Base-by-base conservation (phyloP, 2,888 invertebrate species). In the Tipula unca region DNA sequence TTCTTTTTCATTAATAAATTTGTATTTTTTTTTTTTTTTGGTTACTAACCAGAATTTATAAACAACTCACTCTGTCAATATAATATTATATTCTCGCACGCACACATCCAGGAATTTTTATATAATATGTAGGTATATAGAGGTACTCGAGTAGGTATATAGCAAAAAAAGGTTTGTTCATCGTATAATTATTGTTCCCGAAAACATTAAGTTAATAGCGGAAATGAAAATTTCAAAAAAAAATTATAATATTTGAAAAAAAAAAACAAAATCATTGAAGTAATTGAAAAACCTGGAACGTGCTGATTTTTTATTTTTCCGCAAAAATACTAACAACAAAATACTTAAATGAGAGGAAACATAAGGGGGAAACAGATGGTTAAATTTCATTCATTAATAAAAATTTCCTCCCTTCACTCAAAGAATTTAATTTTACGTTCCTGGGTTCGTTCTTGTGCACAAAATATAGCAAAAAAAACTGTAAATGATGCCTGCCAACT, bases 261-360 rank as follows among this genome's bases (percentile, higher is more conserved):
- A 25, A 20, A 54, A 54, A n/a, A 48, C 2, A 48, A 48, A 69
- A 69, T 1, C 4, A 25, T 69, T 69, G 25, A 69, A 69, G 69
- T 69, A 69, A 69, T 69, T 69, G 69, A 69, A 69, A 69, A 69
- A 69, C 69, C 69, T 69, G 69, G 69, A 69, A 69, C 69, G 69
- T 69, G 69, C 69, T 69, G 69, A 69, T 69, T 25, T 69, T 69
- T 69, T 69, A 17, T 8, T 48, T 69, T 69, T 25, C 25, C 8
- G 20, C 20, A 69, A 69, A 69, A 54, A 69, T 25, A 69, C 20
- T 2, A 69, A 69, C 69, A 69, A 69, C 69, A 20, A 69, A 25
- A 10, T 69, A 69, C 69, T 25, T 69, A 69, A 69, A 69, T 20
- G 69, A 69, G 69, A 69, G 69, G 69, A 69, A 69, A 69, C 69